Percentiles rank a stretch among this genome's conserved stretches.
phyloP scores from a whole-genome alignment of 2,113 vertebrate genomes.

The Eulemur macaco region DNA sequence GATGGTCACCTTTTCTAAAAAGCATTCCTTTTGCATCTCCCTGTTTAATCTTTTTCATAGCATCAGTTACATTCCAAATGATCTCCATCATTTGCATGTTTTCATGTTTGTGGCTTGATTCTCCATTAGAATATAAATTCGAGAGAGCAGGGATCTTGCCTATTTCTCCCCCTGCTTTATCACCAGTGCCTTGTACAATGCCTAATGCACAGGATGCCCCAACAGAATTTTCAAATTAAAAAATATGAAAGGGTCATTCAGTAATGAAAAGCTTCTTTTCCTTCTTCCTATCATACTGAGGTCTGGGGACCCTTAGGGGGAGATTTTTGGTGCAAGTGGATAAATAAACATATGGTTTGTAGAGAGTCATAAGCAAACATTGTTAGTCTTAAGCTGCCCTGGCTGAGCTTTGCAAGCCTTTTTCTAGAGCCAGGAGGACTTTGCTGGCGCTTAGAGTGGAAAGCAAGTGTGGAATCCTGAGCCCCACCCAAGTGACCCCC shows the following conservation, averaged over 20 bases:
- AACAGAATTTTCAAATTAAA: slow-evolving; percentile 17
- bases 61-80: slow-evolving; percentile 25
- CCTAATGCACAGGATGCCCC: neutral
- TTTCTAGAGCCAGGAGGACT: neutral
- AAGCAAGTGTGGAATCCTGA: neutral
- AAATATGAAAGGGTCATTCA: neutral
- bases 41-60: slow-evolving; percentile 25
- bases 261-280: neutral
- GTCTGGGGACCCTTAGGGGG: neutral
- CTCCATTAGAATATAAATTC: slow-evolving; percentile 45
- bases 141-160: slow-evolving; percentile 13
- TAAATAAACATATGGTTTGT: neutral
- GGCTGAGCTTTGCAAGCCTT: neutral
- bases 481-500: neutral
- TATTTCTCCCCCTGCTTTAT: neutral
- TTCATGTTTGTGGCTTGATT: slow-evolving; percentile 49
- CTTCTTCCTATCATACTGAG: neutral
- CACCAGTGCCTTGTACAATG: neutral
- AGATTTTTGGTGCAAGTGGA: neutral
- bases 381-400: neutral
- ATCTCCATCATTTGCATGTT: slow-evolving; percentile 57
- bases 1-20: slow-evolving; percentile 19
- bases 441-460: neutral
- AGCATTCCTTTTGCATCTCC: slow-evolving; percentile 9
- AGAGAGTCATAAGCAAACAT: neutral